Base-by-base conservation (phyloP, 2,797 vertebrate species). In the Xiphophorus birchmanni region DNA sequence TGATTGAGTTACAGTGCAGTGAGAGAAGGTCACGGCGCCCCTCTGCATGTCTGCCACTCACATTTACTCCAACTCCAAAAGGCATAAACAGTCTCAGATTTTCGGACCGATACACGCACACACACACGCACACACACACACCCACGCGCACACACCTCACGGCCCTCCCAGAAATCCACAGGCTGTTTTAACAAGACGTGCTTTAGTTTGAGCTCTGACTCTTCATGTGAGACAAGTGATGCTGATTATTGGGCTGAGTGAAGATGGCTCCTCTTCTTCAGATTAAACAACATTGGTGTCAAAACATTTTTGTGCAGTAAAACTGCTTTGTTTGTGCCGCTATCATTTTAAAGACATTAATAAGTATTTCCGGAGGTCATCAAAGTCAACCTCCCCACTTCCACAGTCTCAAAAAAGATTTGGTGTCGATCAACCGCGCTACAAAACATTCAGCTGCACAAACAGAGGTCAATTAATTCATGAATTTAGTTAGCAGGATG, bases 1-100 rank as follows among this genome's bases (percentile, higher is more conserved):
- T 96, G 96, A 97, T 97, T 96, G 95, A 96, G 96, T 97, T 97
- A 97, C 97, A 96, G 94, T 93, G 94, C 96, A 87, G 93, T 90
- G 95, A 92, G 94, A 95, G 90, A 95, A 95, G 96, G 95, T 95
- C 96, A 96, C 87, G 76, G 87, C 86, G 92, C 89, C 91, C 93
- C 91, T 88, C 86, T 92, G 78, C 93, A 89, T 87, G 88, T 89
- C 93, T 94, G 92, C 93, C 94, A 93, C 94, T 94, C 92, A 92
- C 90, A 88, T 90, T 91, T 88, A 80, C 87, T 79, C 83, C 47
- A 73, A 87, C 81, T 87, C 82, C 48, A 71, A 86, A 47, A 92
- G 88, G 84, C 86, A 87, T 86, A 84, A 88, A 86, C 86, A 85
- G 79, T 32, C 89, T 78, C 63, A 67, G 44, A 87, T 87, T 47